Conservation (phyloP, 2,888 invertebrate species). For the Caenorhabditis zanzibari region DNA sequence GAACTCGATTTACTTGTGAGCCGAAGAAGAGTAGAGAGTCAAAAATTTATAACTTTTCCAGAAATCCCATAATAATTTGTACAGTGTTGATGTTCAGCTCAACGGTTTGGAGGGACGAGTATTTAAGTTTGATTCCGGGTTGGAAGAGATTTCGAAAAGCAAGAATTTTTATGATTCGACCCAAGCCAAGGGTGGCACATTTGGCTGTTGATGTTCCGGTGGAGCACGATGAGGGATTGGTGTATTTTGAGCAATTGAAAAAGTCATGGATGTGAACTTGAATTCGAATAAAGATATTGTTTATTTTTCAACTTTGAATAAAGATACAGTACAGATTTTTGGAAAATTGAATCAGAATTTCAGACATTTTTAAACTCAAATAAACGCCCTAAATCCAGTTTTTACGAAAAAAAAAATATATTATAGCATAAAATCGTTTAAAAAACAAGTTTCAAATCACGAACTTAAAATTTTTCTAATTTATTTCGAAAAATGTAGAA, state of each 20-base stretch:
- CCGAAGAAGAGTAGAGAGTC: not conserved
- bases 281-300: not conserved
- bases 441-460: too few species aligned
- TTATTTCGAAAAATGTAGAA: too few species aligned
- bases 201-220: not conserved
- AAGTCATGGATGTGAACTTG: conserved; percentile 29
- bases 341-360: too few species aligned
- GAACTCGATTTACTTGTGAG: conserved; percentile 48
- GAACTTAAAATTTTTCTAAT: too few species aligned
- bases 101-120: conserved; percentile 21
- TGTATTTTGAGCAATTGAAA: conserved; percentile 45
- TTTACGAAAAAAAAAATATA: too few species aligned
- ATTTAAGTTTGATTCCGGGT: conserved; percentile 19
- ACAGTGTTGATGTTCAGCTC: conserved; percentile 43
- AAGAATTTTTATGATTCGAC: conserved; percentile 13
- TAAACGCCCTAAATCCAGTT: too few species aligned
- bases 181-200: not conserved
- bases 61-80: conserved; percentile 48
- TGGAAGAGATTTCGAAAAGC: not conserved
- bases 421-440: too few species aligned
- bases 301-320: too few species aligned
- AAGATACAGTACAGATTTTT: too few species aligned
- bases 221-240: conserved; percentile 13
- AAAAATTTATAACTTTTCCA: conserved; percentile 5
- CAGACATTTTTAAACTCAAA: too few species aligned